Evolutionary conservation across 92 coral and sea anemone species (phyloP), one percentile per base, ranked within the genome.

Genomic region (Zoanthus solanderi): DNA sequence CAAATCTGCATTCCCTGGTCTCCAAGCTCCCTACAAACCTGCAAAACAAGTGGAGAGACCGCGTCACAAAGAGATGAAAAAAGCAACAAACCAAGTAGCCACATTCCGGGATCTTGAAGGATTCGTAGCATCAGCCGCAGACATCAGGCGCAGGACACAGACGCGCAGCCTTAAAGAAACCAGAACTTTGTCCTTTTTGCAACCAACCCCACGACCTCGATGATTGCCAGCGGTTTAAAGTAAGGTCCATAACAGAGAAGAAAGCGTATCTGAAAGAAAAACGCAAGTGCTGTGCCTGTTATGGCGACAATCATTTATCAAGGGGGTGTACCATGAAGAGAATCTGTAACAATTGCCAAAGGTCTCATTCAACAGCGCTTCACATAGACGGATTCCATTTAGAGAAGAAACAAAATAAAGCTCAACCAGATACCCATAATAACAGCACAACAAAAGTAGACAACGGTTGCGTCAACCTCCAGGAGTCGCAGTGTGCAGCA

Each of bases 31-130:
- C 93, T 45, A 6, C 16, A 14, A n/a, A n/a, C 67, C 63, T 90
- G 17, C 93, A 88, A 73, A 88, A 84, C 46, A 87, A 84, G 65
- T 93, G 95, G 95, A 76, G 90, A 71, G 93, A 87, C 10, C 75
- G 54, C 13, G 90, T 85, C 4, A 83, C 72, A 4, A 88, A 84
- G 60, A 48, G 60, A 48, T 68, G 37, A 28, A 90, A 44, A 85
- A 56, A 16, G 50, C 80, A 0, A 37, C 42, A 37, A 46, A 69
- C 42, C 63, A 77, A 61, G 48, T 85, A 31, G 79, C 91, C 0
- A 66, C 29, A 2, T 90, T 92, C 73, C 17, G 54, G 48, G 79
- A 92, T 56, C 42, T 90, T 14, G 87, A 37, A 16, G 29, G 69
- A 11, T 87, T 92, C 29, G 87, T 90, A 5, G 88, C 84, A 45